Base-by-base conservation (phyloP, 2,888 invertebrate species). In the Xestobium rufovillosum region DNA sequence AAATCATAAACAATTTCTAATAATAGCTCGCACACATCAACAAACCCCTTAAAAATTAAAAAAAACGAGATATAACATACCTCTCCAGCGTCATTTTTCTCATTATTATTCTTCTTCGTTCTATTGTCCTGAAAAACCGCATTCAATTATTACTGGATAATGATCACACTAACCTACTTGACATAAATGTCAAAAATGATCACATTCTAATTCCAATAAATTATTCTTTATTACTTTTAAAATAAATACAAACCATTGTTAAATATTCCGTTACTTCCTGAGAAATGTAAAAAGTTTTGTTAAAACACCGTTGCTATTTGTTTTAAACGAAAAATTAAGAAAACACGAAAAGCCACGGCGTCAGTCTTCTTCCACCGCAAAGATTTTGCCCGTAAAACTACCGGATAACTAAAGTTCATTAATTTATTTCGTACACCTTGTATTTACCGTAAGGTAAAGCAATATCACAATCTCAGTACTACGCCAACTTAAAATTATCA, bases 61-160 rank as follows among this genome's bases (percentile, higher is more conserved):
- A 45, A 36, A 59, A 63, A 38, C 29, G 39, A 38, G 16, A 39
- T 42, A 25, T 26, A 36, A 52, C 72, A 69, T 51, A 75, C 75
- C 70, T 75, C 75, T 26, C 67, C 56, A 55, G 73, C 73, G 55
- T 63, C n/a, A n/a, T n/a, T n/a, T n/a, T n/a, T 74, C 47, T 70
- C 72, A 59, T 71, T 73, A 52, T 68, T 71, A 41, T 49, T 53
- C 42, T 72, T 73, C 53, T 73, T 73, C 49, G 66, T 63, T 69
- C 75, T 75, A 55, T 67, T 19, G 58, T 67, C 71, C 69, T 71
- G 67, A 65, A 70, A 69, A 61, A 66, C 57, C 41, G 32, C 44
- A 31, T 39, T 34, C 42, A 41, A 35, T 41, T 33, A 39, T 41
- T 38, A 44, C 42, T 56, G 35, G 43, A 43, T 37, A 38, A 43